A percentile compares a stretch with the other conserved stretches of the same genome.
Evolutionary conservation across 1,140 invertebrate species (phyloP).

Genomic region (Trinorchestia longiramus): DNA sequence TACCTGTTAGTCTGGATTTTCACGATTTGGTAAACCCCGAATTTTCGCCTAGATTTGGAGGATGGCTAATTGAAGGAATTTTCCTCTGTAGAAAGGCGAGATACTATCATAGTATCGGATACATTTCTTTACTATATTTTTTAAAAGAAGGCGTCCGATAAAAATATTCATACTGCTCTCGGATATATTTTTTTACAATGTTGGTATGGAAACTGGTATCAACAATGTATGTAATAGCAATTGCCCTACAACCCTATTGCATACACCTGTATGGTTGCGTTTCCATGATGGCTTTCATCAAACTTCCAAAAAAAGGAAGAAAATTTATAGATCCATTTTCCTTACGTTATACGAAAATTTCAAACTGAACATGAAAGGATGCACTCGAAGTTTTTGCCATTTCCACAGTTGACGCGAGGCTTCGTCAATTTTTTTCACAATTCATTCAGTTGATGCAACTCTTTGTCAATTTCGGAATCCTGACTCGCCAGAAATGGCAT

Average conservation of each 20-base stretch:
- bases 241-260: background rate
- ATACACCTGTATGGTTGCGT: background rate
- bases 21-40: no score
- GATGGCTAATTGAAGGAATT: no score
- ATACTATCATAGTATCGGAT: no score
- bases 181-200: background rate
- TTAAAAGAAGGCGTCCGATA: no score
- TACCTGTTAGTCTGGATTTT: no score
- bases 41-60: no score
- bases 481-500: background rate
- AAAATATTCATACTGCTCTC: background rate
- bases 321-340: background rate
- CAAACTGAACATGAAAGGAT: background rate
- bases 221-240: background rate
- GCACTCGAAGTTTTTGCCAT: no score
- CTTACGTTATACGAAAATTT: background rate
- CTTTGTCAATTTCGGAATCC: background rate
- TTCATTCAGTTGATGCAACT: background rate
- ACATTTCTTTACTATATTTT: no score
- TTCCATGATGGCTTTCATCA: background rate
- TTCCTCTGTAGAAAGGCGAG: no score
- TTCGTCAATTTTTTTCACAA: background rate
- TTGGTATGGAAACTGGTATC: background rate
- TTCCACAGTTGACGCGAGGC: no score
- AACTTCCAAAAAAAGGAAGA: background rate